phyloP scores from a whole-genome alignment of 2,797 vertebrate genomes.

The Cercopithecus diana region DNA sequence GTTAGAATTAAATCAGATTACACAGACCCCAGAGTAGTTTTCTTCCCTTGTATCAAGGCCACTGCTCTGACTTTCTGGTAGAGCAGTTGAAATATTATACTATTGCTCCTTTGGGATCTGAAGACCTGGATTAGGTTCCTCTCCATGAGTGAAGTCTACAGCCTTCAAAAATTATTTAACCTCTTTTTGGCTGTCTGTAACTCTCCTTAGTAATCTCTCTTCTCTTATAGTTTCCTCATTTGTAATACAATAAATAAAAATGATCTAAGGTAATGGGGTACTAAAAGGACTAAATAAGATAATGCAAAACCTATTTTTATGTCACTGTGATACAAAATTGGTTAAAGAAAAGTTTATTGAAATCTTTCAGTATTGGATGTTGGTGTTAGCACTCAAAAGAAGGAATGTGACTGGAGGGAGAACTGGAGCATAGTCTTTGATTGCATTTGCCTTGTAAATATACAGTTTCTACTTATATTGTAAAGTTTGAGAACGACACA shows the following conservation, averaged over 20 bases:
- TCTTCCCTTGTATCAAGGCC: neutral
- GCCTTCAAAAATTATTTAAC: neutral
- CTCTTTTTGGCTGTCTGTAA: neutral
- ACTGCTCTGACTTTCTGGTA: neutral
- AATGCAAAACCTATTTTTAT: neutral
- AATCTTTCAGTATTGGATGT: neutral
- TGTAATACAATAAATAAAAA: neutral
- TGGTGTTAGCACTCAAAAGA: too few relatives aligned
- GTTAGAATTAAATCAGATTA: neutral
- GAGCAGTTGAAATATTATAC: neutral
- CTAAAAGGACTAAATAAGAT: neutral
- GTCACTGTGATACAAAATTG: neutral
- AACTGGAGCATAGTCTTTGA: neutral
- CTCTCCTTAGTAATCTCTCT: neutral
- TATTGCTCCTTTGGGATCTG: accelerated
- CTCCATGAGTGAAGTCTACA: too few relatives aligned
- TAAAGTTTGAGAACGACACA: accelerated
- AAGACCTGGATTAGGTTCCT: neutral
- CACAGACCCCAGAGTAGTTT: neutral
- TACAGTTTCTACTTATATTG: neutral
- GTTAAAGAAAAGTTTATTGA: neutral
- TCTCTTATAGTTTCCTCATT: neutral
- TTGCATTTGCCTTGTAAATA: neutral
- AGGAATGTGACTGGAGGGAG: neutral
- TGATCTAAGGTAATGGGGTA: neutral